phyloP scores from a whole-genome alignment of 2,888 invertebrate genomes.

The Ichneumon xanthorius region DNA sequence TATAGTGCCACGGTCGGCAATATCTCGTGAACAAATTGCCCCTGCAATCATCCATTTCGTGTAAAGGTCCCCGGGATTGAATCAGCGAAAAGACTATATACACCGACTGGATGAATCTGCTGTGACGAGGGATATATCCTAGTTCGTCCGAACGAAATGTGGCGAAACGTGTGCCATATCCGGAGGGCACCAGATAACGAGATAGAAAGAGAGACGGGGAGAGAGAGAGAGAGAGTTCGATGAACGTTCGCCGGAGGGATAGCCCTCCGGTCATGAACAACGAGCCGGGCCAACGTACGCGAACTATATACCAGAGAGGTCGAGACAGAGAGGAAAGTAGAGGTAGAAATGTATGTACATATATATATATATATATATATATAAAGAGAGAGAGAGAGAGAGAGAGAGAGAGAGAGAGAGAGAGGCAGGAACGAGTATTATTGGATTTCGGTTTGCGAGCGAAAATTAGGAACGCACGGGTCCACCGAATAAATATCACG shows the following conservation, averaged over 20 bases:
- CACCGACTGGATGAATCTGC: slow-evolving; percentile 40
- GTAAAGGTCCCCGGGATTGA: slow-evolving; percentile 26
- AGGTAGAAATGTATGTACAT: too few relatives aligned
- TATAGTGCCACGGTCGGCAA: slow-evolving; percentile 16
- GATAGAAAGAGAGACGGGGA: slow-evolving; percentile 4
- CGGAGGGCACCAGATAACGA: not conserved
- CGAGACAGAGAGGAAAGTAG: too few relatives aligned
- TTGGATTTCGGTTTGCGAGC: slow-evolving; percentile 70
- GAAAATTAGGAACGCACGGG: slow-evolving; percentile 74
- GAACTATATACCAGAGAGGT: not conserved
- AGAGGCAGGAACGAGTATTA: slow-evolving; percentile 61
- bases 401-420: not conserved
- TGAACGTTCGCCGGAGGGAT: not conserved
- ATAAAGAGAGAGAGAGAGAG: too few relatives aligned
- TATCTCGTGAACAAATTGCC: slow-evolving; percentile 35
- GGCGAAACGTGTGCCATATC: slow-evolving; percentile 37
- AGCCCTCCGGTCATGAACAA: slow-evolving; percentile 55
- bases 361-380: too few relatives aligned
- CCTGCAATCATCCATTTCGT: slow-evolving; percentile 43
- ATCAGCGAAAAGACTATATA: slow-evolving; percentile 41
- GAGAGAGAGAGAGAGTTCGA: slow-evolving; percentile 13
- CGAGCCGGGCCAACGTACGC: slow-evolving; percentile 31
- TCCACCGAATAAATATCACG: slow-evolving; percentile 74
- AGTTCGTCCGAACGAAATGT: slow-evolving; percentile 44
- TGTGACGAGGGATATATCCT: slow-evolving; percentile 12